Base-by-base conservation (phyloP, 2,888 invertebrate species). In the Pollenia griseotomentosa region DNA sequence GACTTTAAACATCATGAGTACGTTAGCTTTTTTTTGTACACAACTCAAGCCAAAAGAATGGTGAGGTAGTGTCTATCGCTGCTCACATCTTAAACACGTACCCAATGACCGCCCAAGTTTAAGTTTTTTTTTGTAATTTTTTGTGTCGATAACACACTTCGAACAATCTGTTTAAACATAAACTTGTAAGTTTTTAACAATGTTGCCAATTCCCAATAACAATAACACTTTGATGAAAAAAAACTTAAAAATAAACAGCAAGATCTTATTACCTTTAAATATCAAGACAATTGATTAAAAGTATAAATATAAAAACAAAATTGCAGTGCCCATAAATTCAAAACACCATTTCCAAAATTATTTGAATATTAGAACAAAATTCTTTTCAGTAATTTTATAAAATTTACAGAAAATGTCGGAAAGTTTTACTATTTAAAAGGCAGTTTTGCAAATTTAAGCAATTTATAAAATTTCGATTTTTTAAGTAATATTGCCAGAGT, bases 151-250 rank as follows among this genome's bases (percentile, higher is more conserved):
- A 73, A 65, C 42, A 75, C 51, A 53, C 19, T 10, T 70, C 53
- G 19, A 44, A 51, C 44, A 61, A 53, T 75, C 53, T 61, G 8
- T 71, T 80, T n/a, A 63, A 71, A 80, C 63, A 80, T 46, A 40
- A 73, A 63, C 57, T 66, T 83, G 53, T 75, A 46, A 16, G 42
- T 83, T 48, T 33, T 46, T 46, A 83, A 83, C 70, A 55, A 23
- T 77, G 83, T 77, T 77, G 83, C 55, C 70, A 63, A 83, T 70
- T 71, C 46, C 80, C 71, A 65, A 73, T 73, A 73, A 63, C 63
- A 83, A 44, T 66, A 63, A 79, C 42, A 61, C 46, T 33, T 23
- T 23, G 23, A 23, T 46, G 14, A 65, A 65, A 53, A 65, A 53
- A 63, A 63, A 44, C 6, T 44, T 23, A 63, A 53, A 63, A 63